Percentiles rank a stretch among this genome's conserved stretches.
phyloP scores from a whole-genome alignment of 2,888 invertebrate genomes.

The Trissoscelio sp. region DNA sequence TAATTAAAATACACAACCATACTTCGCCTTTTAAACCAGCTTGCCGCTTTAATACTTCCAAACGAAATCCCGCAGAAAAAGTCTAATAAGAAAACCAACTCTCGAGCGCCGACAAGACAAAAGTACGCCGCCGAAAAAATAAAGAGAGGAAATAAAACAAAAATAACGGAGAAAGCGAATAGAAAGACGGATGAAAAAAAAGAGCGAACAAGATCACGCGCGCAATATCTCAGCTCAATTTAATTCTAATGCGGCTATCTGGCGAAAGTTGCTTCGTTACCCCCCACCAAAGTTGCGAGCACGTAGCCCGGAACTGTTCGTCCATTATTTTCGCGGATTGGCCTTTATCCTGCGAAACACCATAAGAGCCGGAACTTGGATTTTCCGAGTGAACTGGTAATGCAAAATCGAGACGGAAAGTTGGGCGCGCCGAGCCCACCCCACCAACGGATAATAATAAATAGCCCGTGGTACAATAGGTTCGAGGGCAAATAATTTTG shows the following conservation, averaged over 20 bases:
- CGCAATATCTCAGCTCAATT: slow-evolving; percentile 58
- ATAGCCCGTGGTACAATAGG: slow-evolving; percentile 75
- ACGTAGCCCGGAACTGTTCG: slow-evolving; percentile 23
- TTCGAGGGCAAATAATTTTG: slow-evolving; percentile 45
- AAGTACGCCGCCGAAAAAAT: slow-evolving; percentile 5
- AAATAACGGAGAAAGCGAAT: background rate
- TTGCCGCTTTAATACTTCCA: slow-evolving; percentile 31
- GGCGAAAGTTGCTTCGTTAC: slow-evolving; percentile 33
- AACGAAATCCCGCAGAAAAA: slow-evolving; percentile 34
- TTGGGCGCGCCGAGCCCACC: slow-evolving; percentile 41
- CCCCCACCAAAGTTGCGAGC: slow-evolving; percentile 2
- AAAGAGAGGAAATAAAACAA: slow-evolving; percentile 36
- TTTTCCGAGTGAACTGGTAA: slow-evolving; percentile 63
- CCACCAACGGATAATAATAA: slow-evolving; percentile 80
- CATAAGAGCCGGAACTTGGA: slow-evolving; percentile 57
- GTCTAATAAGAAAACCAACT: slow-evolving; percentile 44
- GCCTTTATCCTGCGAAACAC: slow-evolving; percentile 46
- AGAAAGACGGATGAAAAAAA: slow-evolving; percentile 13
- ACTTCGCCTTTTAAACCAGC: slow-evolving; percentile 31
- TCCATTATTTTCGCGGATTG: slow-evolving; percentile 58
- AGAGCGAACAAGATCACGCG: slow-evolving; percentile 38
- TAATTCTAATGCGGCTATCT: slow-evolving; percentile 62
- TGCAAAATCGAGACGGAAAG: slow-evolving; percentile 56
- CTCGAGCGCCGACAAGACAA: slow-evolving; percentile 10
- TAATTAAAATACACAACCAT: slow-evolving; percentile 53